phyloP scores from a whole-genome alignment of 2,113 vertebrate genomes.

The Pituophis catenifer region DNA sequence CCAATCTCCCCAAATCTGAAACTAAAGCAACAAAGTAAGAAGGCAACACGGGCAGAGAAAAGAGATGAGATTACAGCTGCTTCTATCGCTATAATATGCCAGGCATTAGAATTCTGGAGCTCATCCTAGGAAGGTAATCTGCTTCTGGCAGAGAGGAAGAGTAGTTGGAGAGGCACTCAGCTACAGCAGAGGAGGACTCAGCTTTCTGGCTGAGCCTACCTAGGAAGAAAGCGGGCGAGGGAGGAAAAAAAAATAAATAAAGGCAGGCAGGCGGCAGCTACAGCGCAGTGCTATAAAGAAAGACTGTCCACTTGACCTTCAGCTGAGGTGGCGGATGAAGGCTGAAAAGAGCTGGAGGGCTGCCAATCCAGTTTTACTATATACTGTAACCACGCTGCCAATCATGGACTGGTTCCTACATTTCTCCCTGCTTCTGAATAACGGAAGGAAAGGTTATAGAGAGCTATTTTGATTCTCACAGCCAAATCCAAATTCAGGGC shows the following conservation, averaged over 20 bases:
- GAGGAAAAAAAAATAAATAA: background rate
- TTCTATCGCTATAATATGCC: constrained; percentile 11
- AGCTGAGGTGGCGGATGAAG: background rate
- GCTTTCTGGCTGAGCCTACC: constrained; percentile 11
- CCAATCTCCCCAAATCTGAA: background rate
- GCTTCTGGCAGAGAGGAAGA: constrained; percentile 9
- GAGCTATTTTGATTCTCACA: background rate
- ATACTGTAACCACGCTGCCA: background rate
- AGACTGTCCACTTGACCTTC: constrained; percentile 23
- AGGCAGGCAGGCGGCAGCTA: constrained; percentile 19
- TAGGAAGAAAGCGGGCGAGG: constrained; percentile 5
- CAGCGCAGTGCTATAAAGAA: constrained; percentile 14
- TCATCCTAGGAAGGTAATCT: background rate
- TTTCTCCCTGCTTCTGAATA: background rate
- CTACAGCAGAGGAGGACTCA: constrained; percentile 2
- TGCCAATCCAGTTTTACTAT: background rate
- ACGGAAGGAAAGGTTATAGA: no score
- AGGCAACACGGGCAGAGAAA: background rate
- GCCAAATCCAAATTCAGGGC: background rate
- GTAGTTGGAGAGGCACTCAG: background rate
- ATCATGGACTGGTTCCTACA: background rate
- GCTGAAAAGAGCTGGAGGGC: background rate
- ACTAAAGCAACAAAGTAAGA: background rate
- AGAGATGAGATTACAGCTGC: constrained; percentile 4
- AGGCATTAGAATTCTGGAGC: constrained; percentile 13